Conservation (phyloP, 2,113 vertebrate genomes). For the Nothocercus nigrocapillus region DNA sequence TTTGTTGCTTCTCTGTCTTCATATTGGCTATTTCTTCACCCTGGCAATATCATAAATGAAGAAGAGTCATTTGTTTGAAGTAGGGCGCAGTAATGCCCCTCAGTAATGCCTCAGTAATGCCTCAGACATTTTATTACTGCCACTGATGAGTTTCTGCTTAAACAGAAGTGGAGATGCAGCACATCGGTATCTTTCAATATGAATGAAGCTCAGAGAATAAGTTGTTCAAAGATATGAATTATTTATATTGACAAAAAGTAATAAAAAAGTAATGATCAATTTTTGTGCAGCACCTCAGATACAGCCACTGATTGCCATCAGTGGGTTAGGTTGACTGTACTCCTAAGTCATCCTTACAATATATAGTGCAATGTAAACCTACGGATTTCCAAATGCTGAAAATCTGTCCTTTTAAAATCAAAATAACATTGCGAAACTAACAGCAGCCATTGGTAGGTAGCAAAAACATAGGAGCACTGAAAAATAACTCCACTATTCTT, state of each 20-base stretch:
- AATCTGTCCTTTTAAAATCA: not conserved
- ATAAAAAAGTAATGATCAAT: not conserved
- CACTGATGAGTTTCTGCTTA: not conserved
- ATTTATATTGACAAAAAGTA: not conserved
- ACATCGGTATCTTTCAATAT: not conserved
- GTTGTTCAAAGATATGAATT: not conserved
- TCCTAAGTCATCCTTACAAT: not conserved
- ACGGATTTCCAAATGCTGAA: not conserved
- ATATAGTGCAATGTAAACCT: not conserved
- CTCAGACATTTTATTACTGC: not conserved
- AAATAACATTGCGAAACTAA: not conserved
- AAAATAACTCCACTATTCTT: not conserved
- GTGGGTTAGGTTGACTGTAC: not conserved
- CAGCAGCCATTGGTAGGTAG: not conserved
- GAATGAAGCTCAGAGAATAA: not conserved
- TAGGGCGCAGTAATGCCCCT: not conserved
- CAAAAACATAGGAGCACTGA: not conserved
- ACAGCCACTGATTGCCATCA: not conserved
- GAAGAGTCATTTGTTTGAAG: not conserved
- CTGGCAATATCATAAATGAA: not conserved
- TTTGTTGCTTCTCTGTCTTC: not conserved
- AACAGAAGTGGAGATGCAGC: not conserved
- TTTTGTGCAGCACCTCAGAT: not conserved
- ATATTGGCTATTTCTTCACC: not conserved
- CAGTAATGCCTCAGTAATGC: not conserved